Percentiles rank a stretch among this genome's conserved stretches.
Conservation (phyloP, 2,797 vertebrate species). For the Heteromormyrus szaboi region DNA sequence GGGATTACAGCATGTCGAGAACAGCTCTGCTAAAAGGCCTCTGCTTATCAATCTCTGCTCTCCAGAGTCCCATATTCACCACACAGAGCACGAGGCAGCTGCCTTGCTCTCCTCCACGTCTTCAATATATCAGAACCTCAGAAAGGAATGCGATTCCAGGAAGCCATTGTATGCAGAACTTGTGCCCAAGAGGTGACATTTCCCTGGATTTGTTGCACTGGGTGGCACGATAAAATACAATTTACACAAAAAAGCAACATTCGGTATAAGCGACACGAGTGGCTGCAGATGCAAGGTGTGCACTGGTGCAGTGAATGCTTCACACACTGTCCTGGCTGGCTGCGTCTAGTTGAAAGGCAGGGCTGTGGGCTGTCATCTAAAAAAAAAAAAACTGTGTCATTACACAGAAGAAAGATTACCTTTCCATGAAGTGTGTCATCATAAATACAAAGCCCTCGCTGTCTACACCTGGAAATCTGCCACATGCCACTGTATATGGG, state of each 20-base stretch:
- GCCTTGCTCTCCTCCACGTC: not conserved
- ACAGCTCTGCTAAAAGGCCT: conserved; percentile 23
- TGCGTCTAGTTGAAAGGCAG: not conserved
- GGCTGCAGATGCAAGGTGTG: not conserved
- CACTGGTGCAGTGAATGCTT: not conserved
- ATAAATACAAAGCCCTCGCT: conserved; percentile 19
- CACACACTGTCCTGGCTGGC: not conserved
- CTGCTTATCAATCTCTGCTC: conserved; percentile 19
- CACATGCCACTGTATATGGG: not conserved
- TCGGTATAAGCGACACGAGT: not conserved
- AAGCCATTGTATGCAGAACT: not conserved
- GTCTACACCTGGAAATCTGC: conserved; percentile 15
- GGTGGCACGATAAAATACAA: not conserved
- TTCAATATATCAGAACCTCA: not conserved
- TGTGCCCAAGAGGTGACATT: not conserved
- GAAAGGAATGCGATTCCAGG: not conserved
- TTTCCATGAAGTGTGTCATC: conserved; percentile 19
- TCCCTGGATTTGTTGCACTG: not conserved
- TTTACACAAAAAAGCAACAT: not conserved
- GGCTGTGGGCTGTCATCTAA: not conserved
- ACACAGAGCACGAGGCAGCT: not conserved
- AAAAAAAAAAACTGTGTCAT: conserved; percentile 3
- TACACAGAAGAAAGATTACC: conserved; percentile 13
- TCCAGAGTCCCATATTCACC: not conserved
- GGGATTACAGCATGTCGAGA: conserved; percentile 24